Evolutionary conservation across 2,797 vertebrate genomes (phyloP), one percentile per base, ranked within the genome.

Genomic region (Morus bassanus): DNA sequence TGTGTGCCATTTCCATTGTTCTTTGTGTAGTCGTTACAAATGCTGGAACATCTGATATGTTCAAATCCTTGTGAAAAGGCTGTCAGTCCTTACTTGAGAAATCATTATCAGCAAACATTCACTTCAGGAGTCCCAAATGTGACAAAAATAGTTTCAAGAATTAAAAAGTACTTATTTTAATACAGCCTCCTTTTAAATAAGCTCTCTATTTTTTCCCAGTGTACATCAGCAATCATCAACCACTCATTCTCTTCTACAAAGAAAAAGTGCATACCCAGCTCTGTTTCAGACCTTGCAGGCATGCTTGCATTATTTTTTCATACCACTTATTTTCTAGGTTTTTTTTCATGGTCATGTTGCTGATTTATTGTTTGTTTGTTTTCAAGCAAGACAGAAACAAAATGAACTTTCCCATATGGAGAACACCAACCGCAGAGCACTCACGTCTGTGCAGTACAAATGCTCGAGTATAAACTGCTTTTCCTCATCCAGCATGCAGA

Each of bases 301-400:
- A 30, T 13, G 33, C 51, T 64, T 79, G 35, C 41, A 21, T 37
- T 76, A 63, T 72, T 86, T 94, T 93, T 90, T 69, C 80, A 56
- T 83, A 56, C 3, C 28, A 39, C 31, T 82, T 64, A 76, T 8
- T 94, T 91, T 88, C 70, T 88, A 39, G 37, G 37, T 43, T 61
- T 46, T 61, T 68, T 82, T 64, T 30, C 24, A 39, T 53, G 35
- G 68, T 57, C 46, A 31, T 46, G 37, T 73, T 90, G 85, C 65
- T 91, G 88, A 95, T 90, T 93, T 97, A 88, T 84, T 94, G 77
- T 87, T 97, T 97, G 85, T 96, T 97, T 97, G 95, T 96, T 96
- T 97, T 92, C 92, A 94, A 89, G 89, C 72, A 96, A 95, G 86
- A 85, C 21, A 85, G 92, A 96, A 96, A 92, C 73, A 89, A 93